Evolutionary conservation across 1,140 invertebrate genomes (phyloP).

Genomic region (Drosophila pallidifrons): DNA sequence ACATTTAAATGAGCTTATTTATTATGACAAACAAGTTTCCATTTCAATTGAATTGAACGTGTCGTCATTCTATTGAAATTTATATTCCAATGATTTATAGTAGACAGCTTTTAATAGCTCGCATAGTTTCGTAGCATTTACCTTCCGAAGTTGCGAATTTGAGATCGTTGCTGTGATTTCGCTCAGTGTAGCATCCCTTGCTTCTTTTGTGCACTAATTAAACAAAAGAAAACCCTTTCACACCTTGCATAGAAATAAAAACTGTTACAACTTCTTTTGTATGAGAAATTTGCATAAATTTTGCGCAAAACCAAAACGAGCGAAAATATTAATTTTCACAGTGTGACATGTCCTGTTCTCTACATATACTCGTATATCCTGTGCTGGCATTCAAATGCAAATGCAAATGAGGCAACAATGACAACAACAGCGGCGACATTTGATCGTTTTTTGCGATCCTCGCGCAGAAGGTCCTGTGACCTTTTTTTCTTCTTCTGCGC

Average conservation of each 20-base stretch:
- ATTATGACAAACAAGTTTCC: constrained; percentile 4
- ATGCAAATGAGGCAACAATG: constrained; percentile 78
- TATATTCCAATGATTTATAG: constrained; percentile 2
- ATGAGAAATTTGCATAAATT: constrained; percentile 78
- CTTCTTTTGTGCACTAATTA: constrained; percentile 69
- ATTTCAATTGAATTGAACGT: neutral
- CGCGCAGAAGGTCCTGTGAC: constrained; percentile 34
- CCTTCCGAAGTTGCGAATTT: too few relatives aligned
- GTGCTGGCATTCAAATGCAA: constrained; percentile 61
- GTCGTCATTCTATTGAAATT: neutral
- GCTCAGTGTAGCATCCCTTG: constrained; percentile 26
- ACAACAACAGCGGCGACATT: constrained; percentile 71
- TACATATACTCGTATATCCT: constrained; percentile 5
- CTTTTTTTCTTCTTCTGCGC: constrained; percentile 26
- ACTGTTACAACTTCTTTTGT: constrained; percentile 79
- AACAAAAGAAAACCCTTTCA: constrained; percentile 79
- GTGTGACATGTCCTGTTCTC: constrained; percentile 62
- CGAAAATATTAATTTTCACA: constrained; percentile 82
- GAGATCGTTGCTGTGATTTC: neutral
- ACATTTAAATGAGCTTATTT: neutral
- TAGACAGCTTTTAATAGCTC: neutral
- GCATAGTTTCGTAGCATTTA: neutral
- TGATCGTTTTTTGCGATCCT: constrained; percentile 75
- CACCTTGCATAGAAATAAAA: constrained; percentile 60
- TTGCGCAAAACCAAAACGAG: constrained; percentile 69